Conservation (phyloP, 2,113 vertebrate genomes). For the Catagonus wagneri region DNA sequence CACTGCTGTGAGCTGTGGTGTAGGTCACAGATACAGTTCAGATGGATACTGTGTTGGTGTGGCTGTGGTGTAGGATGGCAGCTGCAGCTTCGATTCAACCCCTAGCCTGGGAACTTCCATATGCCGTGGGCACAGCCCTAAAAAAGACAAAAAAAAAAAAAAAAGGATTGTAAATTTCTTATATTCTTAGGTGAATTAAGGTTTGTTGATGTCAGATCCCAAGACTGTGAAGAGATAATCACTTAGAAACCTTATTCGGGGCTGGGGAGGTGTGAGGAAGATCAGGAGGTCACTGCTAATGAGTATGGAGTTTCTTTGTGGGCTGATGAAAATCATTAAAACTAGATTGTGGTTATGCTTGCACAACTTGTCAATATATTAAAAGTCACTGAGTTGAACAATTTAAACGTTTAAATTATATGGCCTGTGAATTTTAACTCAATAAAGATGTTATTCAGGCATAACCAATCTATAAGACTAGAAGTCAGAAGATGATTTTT, state of each 20-base stretch:
- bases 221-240: background rate
- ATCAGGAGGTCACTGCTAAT: background rate
- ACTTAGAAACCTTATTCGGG: background rate
- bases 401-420: background rate
- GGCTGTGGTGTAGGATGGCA: no score
- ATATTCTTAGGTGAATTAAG: background rate
- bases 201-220: background rate
- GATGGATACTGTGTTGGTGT: no score
- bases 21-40: no score
- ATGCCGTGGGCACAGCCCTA: no score
- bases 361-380: background rate
- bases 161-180: background rate
- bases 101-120: no score
- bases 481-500: background rate
- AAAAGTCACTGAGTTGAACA: background rate
- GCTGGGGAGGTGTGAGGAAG: background rate
- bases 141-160: no score
- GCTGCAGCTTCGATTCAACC: no score
- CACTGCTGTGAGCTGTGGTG: no score
- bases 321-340: background rate
- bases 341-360: background rate
- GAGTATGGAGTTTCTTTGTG: background rate
- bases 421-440: background rate
- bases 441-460: background rate
- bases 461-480: background rate